These are phyloP conservation scores for Abrostola triplasia DNA, from an alignment of 2,888 invertebrate species.

Conservation along the genomic window DNA sequence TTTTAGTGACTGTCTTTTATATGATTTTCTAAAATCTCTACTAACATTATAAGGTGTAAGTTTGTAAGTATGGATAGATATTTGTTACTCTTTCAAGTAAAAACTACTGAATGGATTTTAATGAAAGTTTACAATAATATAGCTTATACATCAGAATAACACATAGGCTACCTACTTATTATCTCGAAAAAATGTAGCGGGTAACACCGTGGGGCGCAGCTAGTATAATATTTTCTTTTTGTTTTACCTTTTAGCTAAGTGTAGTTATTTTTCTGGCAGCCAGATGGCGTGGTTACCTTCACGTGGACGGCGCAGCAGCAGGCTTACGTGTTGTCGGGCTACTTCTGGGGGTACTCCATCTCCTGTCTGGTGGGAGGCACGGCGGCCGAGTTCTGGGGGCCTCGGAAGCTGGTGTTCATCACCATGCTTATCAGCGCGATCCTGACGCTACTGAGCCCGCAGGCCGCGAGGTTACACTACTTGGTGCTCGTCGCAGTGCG, in stretches of 20 bases:
- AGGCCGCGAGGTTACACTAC: constrained; percentile 88
- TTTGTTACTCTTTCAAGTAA: too few species aligned
- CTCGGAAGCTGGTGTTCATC: constrained; percentile 88
- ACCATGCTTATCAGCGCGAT: constrained; percentile 86
- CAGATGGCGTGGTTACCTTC: constrained; percentile 78
- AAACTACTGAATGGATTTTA: too few species aligned
- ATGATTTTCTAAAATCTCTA: too few species aligned
- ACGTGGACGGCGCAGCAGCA: constrained; percentile 90
- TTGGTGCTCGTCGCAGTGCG: constrained; percentile 87
- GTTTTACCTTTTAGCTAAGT: background rate
- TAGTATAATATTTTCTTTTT: too few species aligned
- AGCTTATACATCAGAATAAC: too few species aligned
- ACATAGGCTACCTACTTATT: too few species aligned
- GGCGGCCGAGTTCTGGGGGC: constrained; percentile 90
- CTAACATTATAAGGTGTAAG: too few species aligned
- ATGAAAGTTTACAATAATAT: too few species aligned
- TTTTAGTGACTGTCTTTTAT: too few species aligned
- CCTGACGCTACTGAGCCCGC: constrained; percentile 89
- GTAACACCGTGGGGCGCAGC: too few species aligned
- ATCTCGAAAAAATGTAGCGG: too few species aligned
- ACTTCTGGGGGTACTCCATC: constrained; percentile 89
- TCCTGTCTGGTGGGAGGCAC: constrained; percentile 90
- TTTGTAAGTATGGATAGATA: background rate
- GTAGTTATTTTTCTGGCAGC: constrained; percentile 61
- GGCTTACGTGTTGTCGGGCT: constrained; percentile 89